phyloP scores from a whole-genome alignment of 1,140 invertebrate species.

The Triops longicaudatus region DNA sequence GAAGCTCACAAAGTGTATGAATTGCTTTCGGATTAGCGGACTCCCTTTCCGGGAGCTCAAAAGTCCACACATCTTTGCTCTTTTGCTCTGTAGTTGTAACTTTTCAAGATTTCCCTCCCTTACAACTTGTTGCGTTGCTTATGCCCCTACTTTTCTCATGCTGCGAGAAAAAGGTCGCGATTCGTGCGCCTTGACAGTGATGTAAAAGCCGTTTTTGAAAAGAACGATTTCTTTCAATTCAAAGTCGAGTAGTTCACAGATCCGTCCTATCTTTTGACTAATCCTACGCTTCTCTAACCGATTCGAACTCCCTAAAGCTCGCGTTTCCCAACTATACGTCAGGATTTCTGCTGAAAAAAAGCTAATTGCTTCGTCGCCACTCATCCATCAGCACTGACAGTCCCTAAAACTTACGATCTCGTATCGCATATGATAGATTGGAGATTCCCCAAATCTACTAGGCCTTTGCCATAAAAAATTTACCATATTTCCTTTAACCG shows the following conservation, averaged over 20 bases:
- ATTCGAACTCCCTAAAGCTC: too few relatives aligned
- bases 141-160: neutral
- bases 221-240: neutral
- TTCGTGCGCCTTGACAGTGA: neutral
- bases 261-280: too few relatives aligned
- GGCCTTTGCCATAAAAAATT: neutral
- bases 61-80: neutral
- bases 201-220: neutral
- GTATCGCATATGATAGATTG: neutral
- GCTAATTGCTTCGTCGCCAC: conserved; percentile 13
- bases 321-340: too few relatives aligned
- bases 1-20: neutral
- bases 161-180: neutral
- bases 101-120: neutral
- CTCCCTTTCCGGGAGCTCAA: neutral
- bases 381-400: conserved; percentile 1
- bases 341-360: neutral
- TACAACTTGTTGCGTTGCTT: neutral
- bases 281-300: too few relatives aligned
- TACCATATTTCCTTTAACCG: neutral
- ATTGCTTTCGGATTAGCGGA: neutral
- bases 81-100: neutral
- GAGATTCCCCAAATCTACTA: neutral
- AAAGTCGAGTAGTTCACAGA: neutral
- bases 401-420: neutral